These are phyloP conservation scores for Sprattus sprattus DNA, from an alignment of 2,113 vertebrate genomes.

Conservation along the genomic window DNA sequence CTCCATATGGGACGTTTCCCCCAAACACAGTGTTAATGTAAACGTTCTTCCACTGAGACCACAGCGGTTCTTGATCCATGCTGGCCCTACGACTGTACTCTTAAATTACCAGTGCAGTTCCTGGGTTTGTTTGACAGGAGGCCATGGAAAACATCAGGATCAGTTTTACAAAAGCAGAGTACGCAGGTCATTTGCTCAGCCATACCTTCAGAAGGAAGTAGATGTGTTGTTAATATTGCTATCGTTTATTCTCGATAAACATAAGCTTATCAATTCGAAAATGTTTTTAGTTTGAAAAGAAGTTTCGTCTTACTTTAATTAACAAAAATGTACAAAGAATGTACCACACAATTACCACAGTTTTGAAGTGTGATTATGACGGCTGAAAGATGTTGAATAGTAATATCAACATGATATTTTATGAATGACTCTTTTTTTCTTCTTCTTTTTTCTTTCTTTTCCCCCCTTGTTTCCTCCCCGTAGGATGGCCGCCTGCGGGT, in stretches of 20 bases:
- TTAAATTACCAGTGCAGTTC: background rate
- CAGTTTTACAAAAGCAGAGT: background rate
- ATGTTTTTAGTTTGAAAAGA: background rate
- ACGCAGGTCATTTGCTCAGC: background rate
- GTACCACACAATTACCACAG: too few relatives aligned
- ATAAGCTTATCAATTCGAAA: background rate
- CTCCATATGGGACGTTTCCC: background rate
- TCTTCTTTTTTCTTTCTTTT: background rate
- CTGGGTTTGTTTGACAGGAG: background rate
- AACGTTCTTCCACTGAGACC: background rate
- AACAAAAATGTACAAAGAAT: background rate
- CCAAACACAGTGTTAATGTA: background rate
- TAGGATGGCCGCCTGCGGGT: slow-evolving; percentile 85
- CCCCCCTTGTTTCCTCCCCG: background rate
- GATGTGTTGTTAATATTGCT: background rate
- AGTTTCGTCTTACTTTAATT: background rate
- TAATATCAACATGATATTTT: too few relatives aligned
- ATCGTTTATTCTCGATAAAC: background rate
- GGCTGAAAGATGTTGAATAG: background rate
- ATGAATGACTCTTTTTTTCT: background rate
- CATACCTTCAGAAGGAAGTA: background rate
- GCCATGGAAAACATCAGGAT: background rate
- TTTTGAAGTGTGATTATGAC: background rate
- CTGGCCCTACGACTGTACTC: background rate
- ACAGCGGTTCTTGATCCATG: background rate